Conservation (phyloP, 2,113 vertebrate genomes). For the Dolichallabes microphthalmus region DNA sequence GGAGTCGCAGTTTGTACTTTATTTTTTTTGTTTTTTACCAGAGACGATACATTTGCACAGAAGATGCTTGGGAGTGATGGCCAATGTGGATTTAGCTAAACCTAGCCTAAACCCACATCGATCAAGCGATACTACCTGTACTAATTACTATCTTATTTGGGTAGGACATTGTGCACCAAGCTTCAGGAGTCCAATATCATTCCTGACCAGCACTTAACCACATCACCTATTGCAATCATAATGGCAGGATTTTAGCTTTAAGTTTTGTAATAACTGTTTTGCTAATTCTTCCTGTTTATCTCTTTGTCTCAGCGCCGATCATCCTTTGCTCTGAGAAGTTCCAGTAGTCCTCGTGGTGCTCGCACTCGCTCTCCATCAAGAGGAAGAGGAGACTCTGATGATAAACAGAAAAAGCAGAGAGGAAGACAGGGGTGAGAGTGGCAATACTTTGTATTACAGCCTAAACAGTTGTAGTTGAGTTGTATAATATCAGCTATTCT, state of each 20-base stretch:
- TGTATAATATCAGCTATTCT: background rate
- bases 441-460: background rate
- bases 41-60: too few species aligned
- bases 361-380: conserved; percentile 87
- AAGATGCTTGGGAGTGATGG: too few species aligned
- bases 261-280: background rate
- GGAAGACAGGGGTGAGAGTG: conserved; percentile 76
- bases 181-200: background rate
- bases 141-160: background rate
- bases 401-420: conserved; percentile 77
- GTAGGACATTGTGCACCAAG: background rate
- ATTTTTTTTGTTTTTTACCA: too few species aligned
- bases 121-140: background rate
- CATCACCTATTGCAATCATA: background rate
- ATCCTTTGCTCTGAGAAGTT: conserved; percentile 82
- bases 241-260: background rate
- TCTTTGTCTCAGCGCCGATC: conserved; percentile 63
- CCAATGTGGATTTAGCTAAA: too few species aligned
- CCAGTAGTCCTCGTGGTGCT: conserved; percentile 84
- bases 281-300: background rate
- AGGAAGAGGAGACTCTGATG: conserved; percentile 75
- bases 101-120: too few species aligned
- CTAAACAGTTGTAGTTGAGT: background rate
- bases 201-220: background rate
- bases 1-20: too few species aligned